Evolutionary conservation across 2,888 invertebrate genomes (phyloP), one percentile per base, ranked within the genome.

Genomic region (Chalcosyrphus nemorum): DNA sequence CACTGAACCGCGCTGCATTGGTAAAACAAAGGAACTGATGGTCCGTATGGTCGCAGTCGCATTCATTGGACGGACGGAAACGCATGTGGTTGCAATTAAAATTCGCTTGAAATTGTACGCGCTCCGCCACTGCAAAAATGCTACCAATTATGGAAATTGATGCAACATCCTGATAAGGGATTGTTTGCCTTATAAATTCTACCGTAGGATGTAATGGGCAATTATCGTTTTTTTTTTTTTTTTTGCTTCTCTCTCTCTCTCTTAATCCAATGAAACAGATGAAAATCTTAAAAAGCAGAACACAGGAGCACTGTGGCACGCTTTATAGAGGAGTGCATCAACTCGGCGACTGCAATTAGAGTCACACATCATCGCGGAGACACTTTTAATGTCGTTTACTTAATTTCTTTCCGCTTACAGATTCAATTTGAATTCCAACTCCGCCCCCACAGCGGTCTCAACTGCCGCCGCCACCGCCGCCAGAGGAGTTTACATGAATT

Each of bases 21-120:
- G 4, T 13, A 21, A 77, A 43, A 82, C 81, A 82, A 82, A 77
- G 71, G 32, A 77, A 82, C 66, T 72, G 66, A 66, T 72, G 71
- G 65, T 76, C 43, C 52, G 43, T 43, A 65, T 43, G 81, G 32
- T 7, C 21, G n/a, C 29, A 7, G 29, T 5, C 17, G 15, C 35
- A 61, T 61, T 27, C 32, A 15, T 19, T 50, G 13, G 27, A 19
- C 17, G 50, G 63, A 80, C 84, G 84, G 84, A 84, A 84, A 70
- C 57, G 80, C 84, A 84, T 80, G 74, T 80, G 84, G 80, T 80
- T 68, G 74, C 84, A 84, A 84, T 84, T 84, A 80, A 84, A 80
- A 84, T 84, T 84, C 84, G 80, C 63, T 80, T 57, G 74, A 80
- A 84, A 75, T 54, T 65, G 65, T 29, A 21, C 68, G 32, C 56